Evolutionary conservation across 2,888 invertebrate genomes (phyloP).

Genomic region (Iphiclides podalirius): DNA sequence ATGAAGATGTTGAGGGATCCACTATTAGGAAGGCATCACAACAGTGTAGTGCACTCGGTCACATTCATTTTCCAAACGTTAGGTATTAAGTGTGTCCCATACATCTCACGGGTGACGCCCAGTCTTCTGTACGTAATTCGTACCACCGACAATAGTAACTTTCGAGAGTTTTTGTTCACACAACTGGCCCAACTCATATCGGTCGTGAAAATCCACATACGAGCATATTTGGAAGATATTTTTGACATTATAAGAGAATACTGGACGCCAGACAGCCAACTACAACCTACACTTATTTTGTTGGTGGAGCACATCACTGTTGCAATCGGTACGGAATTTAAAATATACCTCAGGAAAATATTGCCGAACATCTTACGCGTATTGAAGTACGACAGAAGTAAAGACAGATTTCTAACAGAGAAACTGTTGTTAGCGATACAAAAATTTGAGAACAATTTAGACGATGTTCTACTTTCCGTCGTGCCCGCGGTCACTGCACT

Average conservation of each 20-base stretch:
- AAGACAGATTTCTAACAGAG: constrained; percentile 89
- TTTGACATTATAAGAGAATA: constrained; percentile 95
- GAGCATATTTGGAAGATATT: constrained; percentile 96
- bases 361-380: constrained; percentile 96
- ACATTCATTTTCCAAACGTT: constrained; percentile 98
- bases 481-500: constrained; percentile 95
- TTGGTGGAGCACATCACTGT: constrained; percentile 95
- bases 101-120: constrained; percentile 94
- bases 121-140: constrained; percentile 93
- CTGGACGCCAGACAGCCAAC: constrained; percentile 91
- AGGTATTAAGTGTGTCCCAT: constrained; percentile 96
- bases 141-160: constrained; percentile 87
- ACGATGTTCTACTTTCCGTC: constrained; percentile 96
- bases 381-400: constrained; percentile 92
- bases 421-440: constrained; percentile 92
- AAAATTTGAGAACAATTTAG: constrained; percentile 96
- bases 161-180: constrained; percentile 95
- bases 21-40: constrained; percentile 93
- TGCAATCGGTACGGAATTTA: constrained; percentile 97
- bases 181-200: constrained; percentile 95
- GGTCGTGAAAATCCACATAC: constrained; percentile 97
- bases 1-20: constrained; percentile 97
- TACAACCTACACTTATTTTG: constrained; percentile 93
- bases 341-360: constrained; percentile 94
- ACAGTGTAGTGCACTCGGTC: constrained; percentile 96